These are phyloP conservation scores for Pristis pectinata DNA, from an alignment of 2,797 vertebrate genomes.

Conservation along the genomic window DNA sequence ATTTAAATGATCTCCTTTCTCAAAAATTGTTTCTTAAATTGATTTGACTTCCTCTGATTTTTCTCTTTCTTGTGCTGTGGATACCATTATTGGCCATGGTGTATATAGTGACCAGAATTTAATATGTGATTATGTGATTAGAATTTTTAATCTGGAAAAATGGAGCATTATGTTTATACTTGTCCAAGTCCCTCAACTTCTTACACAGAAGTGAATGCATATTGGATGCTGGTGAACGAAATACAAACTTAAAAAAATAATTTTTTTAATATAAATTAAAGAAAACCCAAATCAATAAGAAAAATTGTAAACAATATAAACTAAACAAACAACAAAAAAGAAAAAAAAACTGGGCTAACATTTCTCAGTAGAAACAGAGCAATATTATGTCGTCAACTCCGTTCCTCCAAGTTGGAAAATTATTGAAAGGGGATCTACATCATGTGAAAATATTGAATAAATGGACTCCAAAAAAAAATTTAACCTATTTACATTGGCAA, in stretches of 20 bases:
- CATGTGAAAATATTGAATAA: too few relatives aligned
- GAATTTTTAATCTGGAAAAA: not conserved
- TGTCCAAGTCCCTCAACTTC: not conserved
- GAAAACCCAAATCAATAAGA: too few relatives aligned
- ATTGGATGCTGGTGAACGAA: not conserved
- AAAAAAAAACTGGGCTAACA: too few relatives aligned
- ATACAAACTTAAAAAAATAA: too few relatives aligned
- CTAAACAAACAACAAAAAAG: too few relatives aligned
- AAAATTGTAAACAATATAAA: too few relatives aligned
- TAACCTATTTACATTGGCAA: not conserved
- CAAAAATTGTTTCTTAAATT: not conserved
- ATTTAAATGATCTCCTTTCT: not conserved
- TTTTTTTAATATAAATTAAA: too few relatives aligned
- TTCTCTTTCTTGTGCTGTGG: not conserved
- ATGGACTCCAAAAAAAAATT: too few relatives aligned
- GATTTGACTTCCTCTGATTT: not conserved
- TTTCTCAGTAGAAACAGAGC: too few relatives aligned
- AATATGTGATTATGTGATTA: not conserved
- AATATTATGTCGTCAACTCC: too few relatives aligned
- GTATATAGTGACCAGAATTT: not conserved
- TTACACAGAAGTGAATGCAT: not conserved
- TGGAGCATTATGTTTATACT: not conserved
- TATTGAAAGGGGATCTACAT: too few relatives aligned
- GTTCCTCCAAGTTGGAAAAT: too few relatives aligned
- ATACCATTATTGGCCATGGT: not conserved